Conservation (phyloP, 2,797 vertebrate genomes). For the Sciaenops ocellatus region DNA sequence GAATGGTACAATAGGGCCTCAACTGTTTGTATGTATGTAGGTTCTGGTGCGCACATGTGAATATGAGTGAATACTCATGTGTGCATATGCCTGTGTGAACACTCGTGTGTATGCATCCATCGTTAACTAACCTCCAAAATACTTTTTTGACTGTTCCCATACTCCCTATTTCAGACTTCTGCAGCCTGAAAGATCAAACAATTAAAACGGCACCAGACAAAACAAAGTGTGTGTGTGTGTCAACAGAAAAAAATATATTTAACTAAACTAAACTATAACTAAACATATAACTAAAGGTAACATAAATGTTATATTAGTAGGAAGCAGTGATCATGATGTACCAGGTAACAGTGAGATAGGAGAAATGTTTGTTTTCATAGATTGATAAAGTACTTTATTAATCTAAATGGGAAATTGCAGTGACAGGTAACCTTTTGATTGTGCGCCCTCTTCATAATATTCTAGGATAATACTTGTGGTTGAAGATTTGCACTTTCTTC, state of each 20-base stretch:
- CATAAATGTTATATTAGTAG: neutral
- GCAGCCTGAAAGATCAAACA: conserved; percentile 8
- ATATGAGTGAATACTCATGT: conserved; percentile 35
- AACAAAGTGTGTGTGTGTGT: neutral
- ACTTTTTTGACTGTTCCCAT: neutral
- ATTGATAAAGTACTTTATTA: neutral
- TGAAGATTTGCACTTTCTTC: neutral
- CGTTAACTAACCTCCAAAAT: conserved; percentile 4
- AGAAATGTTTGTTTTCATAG: neutral
- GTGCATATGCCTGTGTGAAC: conserved; percentile 13
- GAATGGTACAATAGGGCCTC: conserved; percentile 52
- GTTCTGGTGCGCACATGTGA: conserved; percentile 45
- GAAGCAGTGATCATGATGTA: neutral
- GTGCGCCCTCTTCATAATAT: neutral
- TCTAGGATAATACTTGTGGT: neutral
- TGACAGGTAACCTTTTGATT: neutral
- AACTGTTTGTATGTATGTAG: conserved; percentile 35
- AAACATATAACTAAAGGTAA: neutral
- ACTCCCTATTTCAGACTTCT: neutral
- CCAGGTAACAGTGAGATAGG: neutral
- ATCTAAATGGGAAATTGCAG: neutral
- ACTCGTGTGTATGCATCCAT: conserved; percentile 8
- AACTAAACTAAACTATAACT: neutral
- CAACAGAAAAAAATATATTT: neutral
- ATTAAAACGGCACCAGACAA: conserved; percentile 19